Evolutionary conservation across 37 sponge, comb jelly and placozoan species (phyloP).

Genomic region (Aplysina aerophoba): DNA sequence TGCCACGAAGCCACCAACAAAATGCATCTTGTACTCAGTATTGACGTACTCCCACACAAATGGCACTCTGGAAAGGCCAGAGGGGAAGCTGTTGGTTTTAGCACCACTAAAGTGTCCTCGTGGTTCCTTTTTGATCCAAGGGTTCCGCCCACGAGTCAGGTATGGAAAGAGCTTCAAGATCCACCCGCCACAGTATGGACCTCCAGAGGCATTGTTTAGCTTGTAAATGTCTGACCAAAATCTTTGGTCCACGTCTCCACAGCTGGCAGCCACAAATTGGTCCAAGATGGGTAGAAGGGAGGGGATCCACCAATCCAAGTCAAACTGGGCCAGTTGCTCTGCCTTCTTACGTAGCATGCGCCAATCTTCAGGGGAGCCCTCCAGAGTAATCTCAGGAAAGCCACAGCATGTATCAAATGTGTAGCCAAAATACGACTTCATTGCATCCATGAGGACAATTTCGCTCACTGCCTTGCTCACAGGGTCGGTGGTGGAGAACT

Average conservation of each 20-base stretch:
- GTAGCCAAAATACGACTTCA: constrained; percentile 59
- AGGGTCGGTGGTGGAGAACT: constrained; percentile 64
- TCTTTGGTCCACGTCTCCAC: constrained; percentile 41
- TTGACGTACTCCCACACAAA: constrained; percentile 42
- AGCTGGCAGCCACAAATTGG: constrained; percentile 60
- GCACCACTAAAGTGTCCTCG: neutral
- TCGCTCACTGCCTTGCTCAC: constrained; percentile 58
- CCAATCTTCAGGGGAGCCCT: constrained; percentile 67
- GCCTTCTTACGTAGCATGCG: constrained; percentile 45
- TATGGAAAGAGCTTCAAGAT: constrained; percentile 60
- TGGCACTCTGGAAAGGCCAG: constrained; percentile 42
- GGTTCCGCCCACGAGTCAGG: neutral
- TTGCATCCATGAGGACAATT: constrained; percentile 56
- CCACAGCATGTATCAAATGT: constrained; percentile 38
- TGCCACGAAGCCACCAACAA: constrained; percentile 66
- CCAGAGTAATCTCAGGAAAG: constrained; percentile 67
- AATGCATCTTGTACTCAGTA: constrained; percentile 36
- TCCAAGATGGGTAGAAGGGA: constrained; percentile 49
- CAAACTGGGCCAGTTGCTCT: constrained; percentile 35
- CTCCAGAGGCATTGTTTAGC: constrained; percentile 16
- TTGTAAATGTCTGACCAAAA: constrained; percentile 68
- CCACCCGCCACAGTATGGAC: constrained; percentile 58
- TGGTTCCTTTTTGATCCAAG: neutral
- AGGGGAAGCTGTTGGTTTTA: constrained; percentile 32
- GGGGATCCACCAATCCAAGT: constrained; percentile 60